phyloP scores from a whole-genome alignment of 1,140 invertebrate genomes.

The Bombyx mori region DNA sequence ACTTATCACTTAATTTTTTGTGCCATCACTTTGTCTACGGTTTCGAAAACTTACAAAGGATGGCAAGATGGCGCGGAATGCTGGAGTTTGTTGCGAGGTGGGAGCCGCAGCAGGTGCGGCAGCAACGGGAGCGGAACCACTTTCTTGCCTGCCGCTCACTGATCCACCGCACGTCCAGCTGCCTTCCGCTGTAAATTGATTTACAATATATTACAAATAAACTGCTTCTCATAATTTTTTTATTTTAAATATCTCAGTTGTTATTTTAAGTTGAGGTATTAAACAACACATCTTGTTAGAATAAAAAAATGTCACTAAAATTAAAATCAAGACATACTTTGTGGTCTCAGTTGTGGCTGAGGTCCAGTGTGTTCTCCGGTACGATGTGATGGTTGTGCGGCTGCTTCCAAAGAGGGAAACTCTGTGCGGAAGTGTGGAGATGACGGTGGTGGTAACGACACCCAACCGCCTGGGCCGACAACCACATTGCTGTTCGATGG shows the following conservation, averaged over 20 bases:
- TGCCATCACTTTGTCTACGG: background rate
- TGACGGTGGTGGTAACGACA: constrained; percentile 76
- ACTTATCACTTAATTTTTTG: background rate
- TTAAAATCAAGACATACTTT: constrained; percentile 43
- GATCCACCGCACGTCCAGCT: constrained; percentile 84
- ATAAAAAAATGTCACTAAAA: background rate
- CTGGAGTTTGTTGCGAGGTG: constrained; percentile 67
- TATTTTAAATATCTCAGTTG: too few relatives aligned
- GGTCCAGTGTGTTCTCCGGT: constrained; percentile 47
- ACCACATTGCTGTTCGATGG: constrained; percentile 43
- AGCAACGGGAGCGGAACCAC: constrained; percentile 78
- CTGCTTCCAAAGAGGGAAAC: constrained; percentile 81
- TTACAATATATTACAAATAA: background rate
- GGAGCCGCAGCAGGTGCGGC: constrained; percentile 46
- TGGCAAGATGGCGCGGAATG: constrained; percentile 82
- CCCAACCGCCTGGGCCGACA: constrained; percentile 68
- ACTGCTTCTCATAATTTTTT: background rate
- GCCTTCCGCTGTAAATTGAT: constrained; percentile 75
- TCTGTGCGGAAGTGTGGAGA: constrained; percentile 88
- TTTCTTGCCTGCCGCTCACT: constrained; percentile 71
- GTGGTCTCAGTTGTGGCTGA: constrained; percentile 65
- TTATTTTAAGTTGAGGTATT: too few relatives aligned
- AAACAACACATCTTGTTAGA: too few relatives aligned
- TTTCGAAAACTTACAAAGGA: constrained; percentile 74
- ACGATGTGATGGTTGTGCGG: constrained; percentile 60